phyloP scores from a whole-genome alignment of 2,888 invertebrate genomes.

The Brachyopa scutellaris region DNA sequence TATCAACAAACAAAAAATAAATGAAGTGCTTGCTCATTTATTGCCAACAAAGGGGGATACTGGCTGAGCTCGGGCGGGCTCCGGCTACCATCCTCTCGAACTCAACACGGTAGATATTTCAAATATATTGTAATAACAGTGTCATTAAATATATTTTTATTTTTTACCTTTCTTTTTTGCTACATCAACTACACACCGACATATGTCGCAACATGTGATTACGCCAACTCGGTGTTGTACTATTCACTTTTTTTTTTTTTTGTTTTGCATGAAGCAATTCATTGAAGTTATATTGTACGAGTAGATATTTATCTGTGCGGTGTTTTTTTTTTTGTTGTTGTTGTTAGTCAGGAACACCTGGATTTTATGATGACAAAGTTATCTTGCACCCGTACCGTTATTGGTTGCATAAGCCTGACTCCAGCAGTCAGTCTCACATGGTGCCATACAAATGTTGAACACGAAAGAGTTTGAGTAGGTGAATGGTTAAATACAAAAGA shows the following conservation, averaged over 20 bases:
- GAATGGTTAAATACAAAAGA: constrained; percentile 6
- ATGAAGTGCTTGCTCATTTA: constrained; percentile 44
- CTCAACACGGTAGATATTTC: too few species aligned
- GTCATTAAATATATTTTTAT: constrained; percentile 19
- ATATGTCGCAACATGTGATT: constrained; percentile 71
- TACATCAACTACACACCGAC: constrained; percentile 28
- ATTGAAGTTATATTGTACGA: constrained; percentile 11
- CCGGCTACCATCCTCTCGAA: too few species aligned
- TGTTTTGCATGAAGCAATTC: constrained; percentile 20
- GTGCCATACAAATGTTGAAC: constrained; percentile 19
- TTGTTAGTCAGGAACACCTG: constrained; percentile 66
- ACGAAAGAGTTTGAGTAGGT: neutral
- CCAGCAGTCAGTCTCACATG: constrained; percentile 17
- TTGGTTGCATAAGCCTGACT: constrained; percentile 51
- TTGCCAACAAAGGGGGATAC: constrained; percentile 23
- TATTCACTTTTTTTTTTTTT: constrained; percentile 20
- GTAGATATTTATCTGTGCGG: neutral
- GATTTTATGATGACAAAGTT: constrained; percentile 46
- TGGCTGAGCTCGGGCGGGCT: neutral
- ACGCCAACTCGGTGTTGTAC: constrained; percentile 47
- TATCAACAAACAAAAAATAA: neutral
- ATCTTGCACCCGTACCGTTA: constrained; percentile 19
- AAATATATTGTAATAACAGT: too few species aligned
- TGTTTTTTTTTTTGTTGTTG: constrained; percentile 13
- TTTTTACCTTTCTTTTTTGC: constrained; percentile 1